Evolutionary conservation across 2,888 invertebrate genomes (phyloP).

Genomic region (Drosophila mimetica): DNA sequence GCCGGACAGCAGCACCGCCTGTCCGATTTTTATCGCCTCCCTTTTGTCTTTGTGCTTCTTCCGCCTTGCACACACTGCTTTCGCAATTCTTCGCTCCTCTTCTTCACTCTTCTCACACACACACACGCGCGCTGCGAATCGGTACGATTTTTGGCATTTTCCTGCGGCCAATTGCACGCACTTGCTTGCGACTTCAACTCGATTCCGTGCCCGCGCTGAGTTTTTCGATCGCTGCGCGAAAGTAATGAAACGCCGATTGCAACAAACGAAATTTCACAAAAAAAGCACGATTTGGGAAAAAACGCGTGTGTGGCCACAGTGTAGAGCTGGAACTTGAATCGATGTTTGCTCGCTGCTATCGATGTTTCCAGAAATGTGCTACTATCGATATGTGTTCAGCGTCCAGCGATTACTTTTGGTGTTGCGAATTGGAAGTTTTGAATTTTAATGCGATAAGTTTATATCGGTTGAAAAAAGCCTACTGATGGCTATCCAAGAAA

Average conservation of each 20-base stretch:
- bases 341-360: neutral
- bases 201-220: neutral
- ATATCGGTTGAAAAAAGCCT: too few species aligned
- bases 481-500: too few species aligned
- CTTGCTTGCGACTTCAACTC: neutral
- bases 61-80: slow-evolving; percentile 27
- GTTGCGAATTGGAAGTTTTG: neutral
- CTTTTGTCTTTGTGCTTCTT: slow-evolving; percentile 38
- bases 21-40: slow-evolving; percentile 22
- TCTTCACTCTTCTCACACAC: slow-evolving; percentile 28
- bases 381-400: neutral
- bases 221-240: slow-evolving; percentile 4
- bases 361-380: neutral
- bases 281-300: slow-evolving; percentile 73
- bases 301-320: slow-evolving; percentile 61
- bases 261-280: slow-evolving; percentile 54
- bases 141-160: slow-evolving; percentile 24
- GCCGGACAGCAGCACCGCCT: slow-evolving; percentile 25
- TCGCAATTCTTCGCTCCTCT: slow-evolving; percentile 37
- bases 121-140: slow-evolving; percentile 31
- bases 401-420: neutral
- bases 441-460: neutral
- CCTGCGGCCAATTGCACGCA: neutral
- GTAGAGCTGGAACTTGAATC: slow-evolving; percentile 2
- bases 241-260: slow-evolving; percentile 5